A percentile compares a stretch with the other conserved stretches of the same genome.
phyloP scores from a whole-genome alignment of 2,113 vertebrate genomes.

The Platysteira castanea region DNA sequence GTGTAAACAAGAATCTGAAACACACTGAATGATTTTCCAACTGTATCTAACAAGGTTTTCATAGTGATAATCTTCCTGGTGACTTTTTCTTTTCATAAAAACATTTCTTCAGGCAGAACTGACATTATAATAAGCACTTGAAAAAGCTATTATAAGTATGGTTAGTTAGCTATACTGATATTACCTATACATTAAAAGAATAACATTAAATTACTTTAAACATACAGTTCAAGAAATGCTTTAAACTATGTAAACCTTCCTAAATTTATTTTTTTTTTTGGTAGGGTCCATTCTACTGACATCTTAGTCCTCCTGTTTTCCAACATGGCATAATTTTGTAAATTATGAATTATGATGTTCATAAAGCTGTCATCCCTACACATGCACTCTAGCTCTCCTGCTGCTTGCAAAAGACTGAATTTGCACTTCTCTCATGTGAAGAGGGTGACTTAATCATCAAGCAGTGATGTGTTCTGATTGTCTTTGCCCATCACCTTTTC shows the following conservation, averaged over 20 bases:
- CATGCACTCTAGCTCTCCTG: not conserved
- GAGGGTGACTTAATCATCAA: not conserved
- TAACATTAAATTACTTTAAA: not conserved
- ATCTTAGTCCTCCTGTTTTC: not conserved
- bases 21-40: not conserved
- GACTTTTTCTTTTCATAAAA: not conserved
- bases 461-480: not conserved
- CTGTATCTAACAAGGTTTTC: not conserved
- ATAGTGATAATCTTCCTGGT: not conserved
- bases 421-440: not conserved
- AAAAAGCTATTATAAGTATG: not conserved
- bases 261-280: not conserved
- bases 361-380: not conserved
- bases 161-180: not conserved
- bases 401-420: not conserved
- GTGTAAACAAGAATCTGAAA: not conserved
- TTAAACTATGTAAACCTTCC: not conserved
- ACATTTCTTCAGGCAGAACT: not conserved
- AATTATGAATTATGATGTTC: not conserved
- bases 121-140: not conserved
- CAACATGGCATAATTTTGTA: not conserved
- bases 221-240: not conserved
- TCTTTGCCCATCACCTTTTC: not conserved
- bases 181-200: not conserved
- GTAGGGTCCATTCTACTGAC: not conserved